Conservation (phyloP, 2,797 vertebrate species). For the Amblyopsis hoosieri region DNA sequence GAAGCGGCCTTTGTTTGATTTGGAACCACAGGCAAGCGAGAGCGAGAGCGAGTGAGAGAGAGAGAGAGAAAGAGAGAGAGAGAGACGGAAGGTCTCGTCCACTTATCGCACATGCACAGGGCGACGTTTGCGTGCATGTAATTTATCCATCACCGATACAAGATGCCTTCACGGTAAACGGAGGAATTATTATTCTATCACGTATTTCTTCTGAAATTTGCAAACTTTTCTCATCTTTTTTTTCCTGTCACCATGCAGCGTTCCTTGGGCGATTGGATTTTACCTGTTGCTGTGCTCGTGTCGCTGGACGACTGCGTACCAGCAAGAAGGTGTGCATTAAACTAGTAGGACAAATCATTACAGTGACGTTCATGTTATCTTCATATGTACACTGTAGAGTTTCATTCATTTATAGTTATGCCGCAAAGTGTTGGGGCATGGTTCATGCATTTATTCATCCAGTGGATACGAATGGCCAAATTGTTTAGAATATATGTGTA, state of each 20-base stretch:
- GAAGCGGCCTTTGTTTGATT: constrained; percentile 90
- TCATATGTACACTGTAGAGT: neutral
- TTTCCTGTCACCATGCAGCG: constrained; percentile 57
- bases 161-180: constrained; percentile 73
- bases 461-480: constrained; percentile 29
- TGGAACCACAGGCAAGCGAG: constrained; percentile 58
- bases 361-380: no score
- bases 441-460: constrained; percentile 28
- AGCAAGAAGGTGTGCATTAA: constrained; percentile 70
- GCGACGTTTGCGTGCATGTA: constrained; percentile 48
- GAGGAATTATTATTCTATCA: neutral
- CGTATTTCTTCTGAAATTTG: neutral
- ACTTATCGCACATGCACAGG: constrained; percentile 54
- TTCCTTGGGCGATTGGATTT: constrained; percentile 68
- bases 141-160: constrained; percentile 42
- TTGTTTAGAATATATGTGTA: constrained; percentile 12
- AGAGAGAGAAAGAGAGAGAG: constrained; percentile 26
- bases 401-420: neutral
- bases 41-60: constrained; percentile 34
- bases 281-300: constrained; percentile 58
- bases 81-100: constrained; percentile 22
- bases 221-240: constrained; percentile 21
- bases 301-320: constrained; percentile 56
- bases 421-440: neutral
- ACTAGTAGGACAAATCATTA: neutral